phyloP scores from a whole-genome alignment of 2,797 vertebrate genomes.

The Heteromormyrus szaboi region DNA sequence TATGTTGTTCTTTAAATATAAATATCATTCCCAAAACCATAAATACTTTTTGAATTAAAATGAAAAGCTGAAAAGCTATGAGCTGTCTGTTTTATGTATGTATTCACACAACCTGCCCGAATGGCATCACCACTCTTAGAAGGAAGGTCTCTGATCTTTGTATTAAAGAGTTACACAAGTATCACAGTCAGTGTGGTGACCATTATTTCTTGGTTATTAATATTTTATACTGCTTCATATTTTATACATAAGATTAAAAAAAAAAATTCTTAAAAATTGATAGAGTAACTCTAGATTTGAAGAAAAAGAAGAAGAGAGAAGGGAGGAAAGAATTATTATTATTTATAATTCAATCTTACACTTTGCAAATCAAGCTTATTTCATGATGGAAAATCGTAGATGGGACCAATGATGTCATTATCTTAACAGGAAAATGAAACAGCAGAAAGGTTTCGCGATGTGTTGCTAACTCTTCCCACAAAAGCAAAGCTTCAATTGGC shows the following conservation, averaged over 20 bases:
- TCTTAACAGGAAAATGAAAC: neutral
- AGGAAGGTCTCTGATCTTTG: neutral
- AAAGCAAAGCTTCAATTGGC: neutral
- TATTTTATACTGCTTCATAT: constrained; percentile 33
- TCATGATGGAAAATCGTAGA: neutral
- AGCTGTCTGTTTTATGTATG: neutral
- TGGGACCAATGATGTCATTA: neutral
- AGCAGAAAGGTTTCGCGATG: neutral
- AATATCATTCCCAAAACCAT: neutral
- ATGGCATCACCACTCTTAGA: neutral
- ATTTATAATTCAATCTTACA: constrained; percentile 15
- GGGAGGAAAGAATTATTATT: constrained; percentile 16
- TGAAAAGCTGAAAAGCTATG: neutral
- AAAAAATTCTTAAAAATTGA: constrained; percentile 13
- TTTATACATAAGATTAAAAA: constrained; percentile 28
- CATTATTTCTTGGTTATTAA: constrained; percentile 36
- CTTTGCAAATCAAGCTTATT: neutral
- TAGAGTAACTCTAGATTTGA: neutral
- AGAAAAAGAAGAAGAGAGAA: neutral
- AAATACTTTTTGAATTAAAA: neutral
- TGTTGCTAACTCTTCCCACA: neutral
- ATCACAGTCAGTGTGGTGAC: constrained; percentile 17
- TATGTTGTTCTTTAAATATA: neutral
- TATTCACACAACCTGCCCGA: neutral
- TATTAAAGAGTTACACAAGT: constrained; percentile 26